Conservation (phyloP, 2,797 vertebrate species). For the Xenentodon cancila region DNA sequence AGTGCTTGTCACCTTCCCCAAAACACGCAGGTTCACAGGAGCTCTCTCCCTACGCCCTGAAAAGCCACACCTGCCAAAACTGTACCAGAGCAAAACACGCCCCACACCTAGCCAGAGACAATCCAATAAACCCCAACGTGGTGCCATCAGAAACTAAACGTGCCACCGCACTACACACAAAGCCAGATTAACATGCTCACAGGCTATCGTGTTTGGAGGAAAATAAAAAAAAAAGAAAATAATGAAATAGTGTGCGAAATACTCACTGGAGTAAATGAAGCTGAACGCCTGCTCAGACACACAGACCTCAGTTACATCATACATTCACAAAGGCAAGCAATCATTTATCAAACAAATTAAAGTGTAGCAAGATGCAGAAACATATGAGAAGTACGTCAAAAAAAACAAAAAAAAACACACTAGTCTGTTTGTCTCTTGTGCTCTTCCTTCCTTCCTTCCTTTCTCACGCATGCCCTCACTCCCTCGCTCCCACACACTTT, state of each 20-base stretch:
- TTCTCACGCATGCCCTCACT: slow-evolving; percentile 24
- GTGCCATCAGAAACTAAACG: slow-evolving; percentile 25
- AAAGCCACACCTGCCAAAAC: slow-evolving; percentile 62
- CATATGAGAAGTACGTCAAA: slow-evolving; percentile 26
- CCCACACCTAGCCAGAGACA: slow-evolving; percentile 48
- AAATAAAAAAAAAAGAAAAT: not conserved
- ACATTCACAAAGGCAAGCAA: slow-evolving; percentile 7
- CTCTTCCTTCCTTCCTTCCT: slow-evolving; percentile 28
- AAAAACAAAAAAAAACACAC: slow-evolving; percentile 26
- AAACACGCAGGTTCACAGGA: slow-evolving; percentile 22
- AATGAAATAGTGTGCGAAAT: slow-evolving; percentile 24
- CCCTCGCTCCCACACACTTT: slow-evolving; percentile 56
- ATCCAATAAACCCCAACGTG: slow-evolving; percentile 50
- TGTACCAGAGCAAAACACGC: slow-evolving; percentile 59
- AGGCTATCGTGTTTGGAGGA: slow-evolving; percentile 3
- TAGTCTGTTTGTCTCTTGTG: slow-evolving; percentile 32
- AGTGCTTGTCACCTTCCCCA: slow-evolving; percentile 18
- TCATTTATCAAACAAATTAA: slow-evolving; percentile 21
- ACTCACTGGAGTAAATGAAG: slow-evolving; percentile 4
- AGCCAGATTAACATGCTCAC: slow-evolving; percentile 28
- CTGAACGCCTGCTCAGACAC: not conserved
- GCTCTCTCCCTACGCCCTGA: slow-evolving; percentile 33
- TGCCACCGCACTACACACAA: slow-evolving; percentile 7
- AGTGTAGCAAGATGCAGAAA: slow-evolving; percentile 21
- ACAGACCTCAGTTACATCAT: not conserved